Evolutionary conservation across 2,113 vertebrate species (phyloP), one percentile per base, ranked within the genome.

Genomic region (Ageneiosus marmoratus): DNA sequence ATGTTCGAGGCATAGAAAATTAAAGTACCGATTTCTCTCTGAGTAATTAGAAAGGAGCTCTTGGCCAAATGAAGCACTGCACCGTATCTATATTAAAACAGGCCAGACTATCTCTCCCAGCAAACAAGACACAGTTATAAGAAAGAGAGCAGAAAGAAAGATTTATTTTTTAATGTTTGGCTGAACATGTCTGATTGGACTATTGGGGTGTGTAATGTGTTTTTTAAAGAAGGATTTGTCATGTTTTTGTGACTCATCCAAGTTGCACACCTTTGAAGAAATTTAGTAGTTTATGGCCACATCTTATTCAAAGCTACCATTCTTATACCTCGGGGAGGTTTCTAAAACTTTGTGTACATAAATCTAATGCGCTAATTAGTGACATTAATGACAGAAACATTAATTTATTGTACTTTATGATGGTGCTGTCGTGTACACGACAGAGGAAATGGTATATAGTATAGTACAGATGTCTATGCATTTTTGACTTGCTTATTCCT

Each of bases 11-110:
- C 67, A 62, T 34, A 34, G 27, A 27, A 55, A 82, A 86, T 82
- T 53, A 82, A 82, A 73, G 48, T 58, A 79, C 74, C 44, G 51
- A 74, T 84, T 79, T 80, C 16, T 72, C 63, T 75, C 77, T 65
- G 12, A 29, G 83, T 80, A 79, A 84, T 65, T 80, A 74, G 56
- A 55, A 51, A 27, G 5, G 58, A 50, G 60, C 70, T 63, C 76
- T 63, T 53, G 22, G 62, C 53, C 60, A 73, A n/a, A 16, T 27
- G 58, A 51, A 86, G 58, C 8, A 22, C 84, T 27, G 62, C 56
- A 11, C 55, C 67, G 63, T 63, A 73, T 65, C 50, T 27, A 67
- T 51, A 81, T 60, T 62, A 48, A 20, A 67, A 76, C 18, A 77
- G 16, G 22, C 37, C 60, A 56, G 63, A 53, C 27, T 60, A 74